These are phyloP conservation scores for Phodopus roborovskii DNA, from an alignment of 2,113 vertebrate species.

Conservation along the genomic window DNA sequence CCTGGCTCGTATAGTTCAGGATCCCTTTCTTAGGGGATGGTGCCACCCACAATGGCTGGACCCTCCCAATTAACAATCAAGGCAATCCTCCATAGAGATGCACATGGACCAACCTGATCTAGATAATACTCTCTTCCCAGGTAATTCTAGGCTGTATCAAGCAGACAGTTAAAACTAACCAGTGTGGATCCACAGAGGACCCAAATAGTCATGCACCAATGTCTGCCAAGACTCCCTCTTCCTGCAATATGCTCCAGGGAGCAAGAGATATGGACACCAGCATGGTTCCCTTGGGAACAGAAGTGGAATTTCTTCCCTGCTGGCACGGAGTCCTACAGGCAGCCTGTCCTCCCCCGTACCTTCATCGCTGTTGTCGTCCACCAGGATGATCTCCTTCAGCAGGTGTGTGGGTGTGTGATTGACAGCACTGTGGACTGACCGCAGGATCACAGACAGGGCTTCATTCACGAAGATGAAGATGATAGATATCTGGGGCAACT, in stretches of 20 bases:
- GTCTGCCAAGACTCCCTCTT: too few relatives aligned
- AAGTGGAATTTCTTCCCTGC: rapidly evolving
- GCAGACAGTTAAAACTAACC: not conserved
- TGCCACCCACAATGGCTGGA: not conserved
- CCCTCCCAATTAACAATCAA: not conserved
- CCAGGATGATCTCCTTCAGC: slow-evolving; percentile 97
- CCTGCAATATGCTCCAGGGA: not conserved
- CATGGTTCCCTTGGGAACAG: not conserved
- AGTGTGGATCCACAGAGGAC: not conserved
- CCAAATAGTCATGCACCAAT: rapidly evolving
- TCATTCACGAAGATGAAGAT: slow-evolving; percentile 99
- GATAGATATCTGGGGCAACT: slow-evolving; percentile 97
- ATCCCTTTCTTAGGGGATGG: not conserved
- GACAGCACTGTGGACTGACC: slow-evolving; percentile 96
- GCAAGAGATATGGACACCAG: not conserved
- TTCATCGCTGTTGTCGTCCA: slow-evolving; percentile 98
- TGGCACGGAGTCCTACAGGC: rapidly evolving
- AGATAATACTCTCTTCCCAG: not conserved
- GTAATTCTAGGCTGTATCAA: not conserved
- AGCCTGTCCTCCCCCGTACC: slow-evolving; percentile 80
- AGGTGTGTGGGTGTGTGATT: slow-evolving; percentile 96
- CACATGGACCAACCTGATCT: not conserved
- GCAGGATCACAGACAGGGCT: slow-evolving; percentile 96
- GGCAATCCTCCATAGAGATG: too few relatives aligned
- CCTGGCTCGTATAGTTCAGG: not conserved